Conservation (phyloP, 2,888 invertebrate genomes). For the Hanleya hanleyi region DNA sequence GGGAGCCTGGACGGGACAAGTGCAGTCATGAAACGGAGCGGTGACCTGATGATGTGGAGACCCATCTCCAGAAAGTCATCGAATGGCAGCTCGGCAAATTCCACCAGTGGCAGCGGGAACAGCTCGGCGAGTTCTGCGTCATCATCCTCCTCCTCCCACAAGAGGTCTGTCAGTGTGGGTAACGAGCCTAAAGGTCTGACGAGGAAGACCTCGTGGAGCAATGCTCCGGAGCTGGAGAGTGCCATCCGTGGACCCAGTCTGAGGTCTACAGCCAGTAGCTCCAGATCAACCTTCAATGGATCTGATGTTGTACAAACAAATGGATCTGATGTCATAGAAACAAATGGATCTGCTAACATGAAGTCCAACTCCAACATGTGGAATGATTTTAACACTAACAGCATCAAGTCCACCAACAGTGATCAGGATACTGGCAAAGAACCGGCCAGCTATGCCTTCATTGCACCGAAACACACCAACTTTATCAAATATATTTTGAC, state of each 20-base stretch:
- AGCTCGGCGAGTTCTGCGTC: background rate
- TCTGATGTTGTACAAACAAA: no score
- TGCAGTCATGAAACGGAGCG: background rate
- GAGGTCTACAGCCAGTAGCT: background rate
- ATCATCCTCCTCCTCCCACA: background rate
- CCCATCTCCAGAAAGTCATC: background rate
- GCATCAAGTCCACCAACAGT: no score
- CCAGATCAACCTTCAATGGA: background rate
- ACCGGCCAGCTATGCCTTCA: conserved; percentile 26
- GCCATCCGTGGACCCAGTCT: background rate
- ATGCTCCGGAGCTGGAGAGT: background rate
- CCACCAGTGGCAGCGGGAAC: background rate
- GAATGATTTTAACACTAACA: no score
- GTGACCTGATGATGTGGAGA: conserved; percentile 3
- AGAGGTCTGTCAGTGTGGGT: background rate
- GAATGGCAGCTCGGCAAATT: background rate
- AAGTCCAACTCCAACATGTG: background rate
- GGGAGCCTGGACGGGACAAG: no score
- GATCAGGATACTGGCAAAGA: background rate
- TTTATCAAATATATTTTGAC: conserved; percentile 53
- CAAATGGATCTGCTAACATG: no score
- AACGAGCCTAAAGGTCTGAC: background rate
- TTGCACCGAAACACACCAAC: conserved; percentile 50
- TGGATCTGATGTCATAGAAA: no score
- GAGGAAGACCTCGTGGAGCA: background rate